Evolutionary conservation across 2,113 vertebrate genomes (phyloP), one percentile per base, ranked within the genome.

Genomic region (Gnathonemus echidnorhynchus): DNA sequence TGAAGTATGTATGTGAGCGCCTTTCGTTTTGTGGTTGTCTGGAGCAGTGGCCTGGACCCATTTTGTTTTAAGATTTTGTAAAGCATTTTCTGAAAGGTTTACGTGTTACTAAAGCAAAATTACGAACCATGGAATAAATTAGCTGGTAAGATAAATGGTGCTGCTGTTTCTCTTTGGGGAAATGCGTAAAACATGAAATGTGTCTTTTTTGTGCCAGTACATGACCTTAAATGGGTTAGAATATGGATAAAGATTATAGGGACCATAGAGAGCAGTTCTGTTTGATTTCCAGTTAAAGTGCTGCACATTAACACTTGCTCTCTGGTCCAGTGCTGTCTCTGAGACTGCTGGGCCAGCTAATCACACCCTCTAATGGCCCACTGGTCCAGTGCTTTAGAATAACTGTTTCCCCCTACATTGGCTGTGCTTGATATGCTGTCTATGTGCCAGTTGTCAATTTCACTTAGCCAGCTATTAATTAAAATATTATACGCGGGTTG

Each of bases 1-100:
- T 93, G 86, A 86, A 92, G 88, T 50, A 52, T 50, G 31, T 50
- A 53, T 87, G 19, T 24, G 48, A 52, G 49, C 3, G 49, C 49
- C 42, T 87, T 52, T 87, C n/a, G 56, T 87, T 87, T 56, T 35
- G 86, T 53, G 86, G 48, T 31, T 52, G 49, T 87, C 24, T 87
- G n/a, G 27, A 53, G 35, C 50, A 19, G 27, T 53, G 31, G 17
- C 50, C n/a, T 49, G 46, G n/a, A 2, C 49, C 19, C 24, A 50
- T 89, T 35, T 53, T 83, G 48, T 83, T 89, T 35, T 48, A 19
- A 87, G 17, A 21, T 45, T 62, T 31, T 42, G 39, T 62, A 11
- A 1, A 46, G 56, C 87, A 11, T 24, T 48, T 85, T 85, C 31
- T 80, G 31, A 80, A 42, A 19, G 74, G 74, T 77, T 77, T 77